These are phyloP conservation scores for Coilia nasus DNA, from an alignment of 2,797 vertebrate species.

Conservation along the genomic window DNA sequence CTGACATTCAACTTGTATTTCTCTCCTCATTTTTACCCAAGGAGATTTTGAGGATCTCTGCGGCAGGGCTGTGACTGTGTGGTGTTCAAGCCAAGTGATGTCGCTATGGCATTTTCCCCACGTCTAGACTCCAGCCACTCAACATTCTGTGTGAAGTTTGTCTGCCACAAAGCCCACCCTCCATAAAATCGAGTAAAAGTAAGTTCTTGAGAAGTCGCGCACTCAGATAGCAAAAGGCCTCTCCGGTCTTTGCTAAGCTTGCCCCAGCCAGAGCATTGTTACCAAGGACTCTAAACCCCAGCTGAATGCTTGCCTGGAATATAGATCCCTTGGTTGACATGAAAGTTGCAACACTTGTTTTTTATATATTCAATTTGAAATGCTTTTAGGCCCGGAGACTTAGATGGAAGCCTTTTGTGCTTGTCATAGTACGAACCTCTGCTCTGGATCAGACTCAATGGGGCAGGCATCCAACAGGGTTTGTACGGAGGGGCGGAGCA, in stretches of 20 bases:
- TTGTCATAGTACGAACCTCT: slow-evolving; percentile 55
- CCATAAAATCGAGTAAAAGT: not conserved
- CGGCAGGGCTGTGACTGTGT: not conserved
- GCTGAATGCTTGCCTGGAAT: slow-evolving; percentile 54
- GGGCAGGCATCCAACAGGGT: not conserved
- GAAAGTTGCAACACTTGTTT: slow-evolving; percentile 38
- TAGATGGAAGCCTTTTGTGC: not conserved
- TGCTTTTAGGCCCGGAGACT: not conserved
- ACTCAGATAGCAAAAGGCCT: not conserved
- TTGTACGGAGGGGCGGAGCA: not conserved
- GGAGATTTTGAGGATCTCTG: slow-evolving; percentile 14
- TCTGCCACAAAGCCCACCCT: not conserved
- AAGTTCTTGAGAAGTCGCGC: not conserved
- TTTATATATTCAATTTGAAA: not conserved
- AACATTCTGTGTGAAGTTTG: not conserved
- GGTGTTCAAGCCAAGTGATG: not conserved
- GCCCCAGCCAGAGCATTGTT: slow-evolving; percentile 53
- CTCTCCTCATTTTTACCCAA: slow-evolving; percentile 8
- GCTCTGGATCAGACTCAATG: slow-evolving; percentile 25
- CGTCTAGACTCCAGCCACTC: not conserved
- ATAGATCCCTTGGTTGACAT: slow-evolving; percentile 57
- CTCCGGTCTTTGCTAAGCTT: slow-evolving; percentile 46
- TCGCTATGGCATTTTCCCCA: not conserved
- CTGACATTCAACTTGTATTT: slow-evolving; percentile 21
- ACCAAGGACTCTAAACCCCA: slow-evolving; percentile 49